Evolutionary conservation across 2,797 vertebrate species (phyloP).

Genomic region (Dendrocincla tyrannina): DNA sequence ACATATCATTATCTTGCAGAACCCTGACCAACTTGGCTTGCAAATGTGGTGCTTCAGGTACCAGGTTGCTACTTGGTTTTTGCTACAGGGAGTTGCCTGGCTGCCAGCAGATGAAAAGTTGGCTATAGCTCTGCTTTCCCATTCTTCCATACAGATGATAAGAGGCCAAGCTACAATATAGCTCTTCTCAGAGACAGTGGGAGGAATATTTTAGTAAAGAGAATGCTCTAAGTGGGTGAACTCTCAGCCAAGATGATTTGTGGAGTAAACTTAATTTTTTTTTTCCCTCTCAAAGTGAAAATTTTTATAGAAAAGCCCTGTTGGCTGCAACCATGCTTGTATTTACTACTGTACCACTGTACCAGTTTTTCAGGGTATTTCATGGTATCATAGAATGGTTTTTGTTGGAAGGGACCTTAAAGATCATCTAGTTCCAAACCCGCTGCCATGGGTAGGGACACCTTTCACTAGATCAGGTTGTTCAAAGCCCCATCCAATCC

Average conservation of each 20-base stretch:
- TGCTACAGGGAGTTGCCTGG: not conserved
- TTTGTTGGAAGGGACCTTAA: not conserved
- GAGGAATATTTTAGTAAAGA: not conserved
- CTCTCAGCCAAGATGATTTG: not conserved
- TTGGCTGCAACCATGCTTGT: not conserved
- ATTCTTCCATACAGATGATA: not conserved
- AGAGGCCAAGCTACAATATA: not conserved
- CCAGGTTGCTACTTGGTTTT: not conserved
- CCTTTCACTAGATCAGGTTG: not conserved
- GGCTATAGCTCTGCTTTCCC: not conserved
- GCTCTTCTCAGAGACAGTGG: not conserved
- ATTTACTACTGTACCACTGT: not conserved
- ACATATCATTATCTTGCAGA: not conserved
- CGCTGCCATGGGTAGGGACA: not conserved
- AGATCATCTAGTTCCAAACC: not conserved
- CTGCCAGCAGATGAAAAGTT: not conserved
- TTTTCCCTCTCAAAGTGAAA: not conserved
- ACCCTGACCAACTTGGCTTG: not conserved
- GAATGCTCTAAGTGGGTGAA: not conserved
- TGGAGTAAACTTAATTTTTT: not conserved
- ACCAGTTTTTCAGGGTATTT: not conserved
- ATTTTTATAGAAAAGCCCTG: not conserved
- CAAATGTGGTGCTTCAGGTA: rapidly evolving
- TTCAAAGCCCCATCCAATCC: not conserved
- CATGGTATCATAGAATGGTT: not conserved